Evolutionary conservation across 2,888 invertebrate genomes (phyloP).

Genomic region (Mesoligia furuncula): DNA sequence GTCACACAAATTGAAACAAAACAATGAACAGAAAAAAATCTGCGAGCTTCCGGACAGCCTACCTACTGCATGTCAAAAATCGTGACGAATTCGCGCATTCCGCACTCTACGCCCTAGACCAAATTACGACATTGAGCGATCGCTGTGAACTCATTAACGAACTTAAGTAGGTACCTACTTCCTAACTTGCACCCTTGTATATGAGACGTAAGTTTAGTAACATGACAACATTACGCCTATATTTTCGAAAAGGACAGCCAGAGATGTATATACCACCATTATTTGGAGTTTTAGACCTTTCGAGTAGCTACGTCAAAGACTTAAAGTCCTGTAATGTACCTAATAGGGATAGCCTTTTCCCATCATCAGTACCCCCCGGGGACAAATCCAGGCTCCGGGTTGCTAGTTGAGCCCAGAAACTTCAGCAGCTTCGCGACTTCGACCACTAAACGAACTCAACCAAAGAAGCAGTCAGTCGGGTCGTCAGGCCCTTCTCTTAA

Average conservation of each 20-base stretch:
- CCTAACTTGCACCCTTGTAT: neutral
- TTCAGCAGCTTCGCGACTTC: neutral
- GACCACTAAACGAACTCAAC: neutral
- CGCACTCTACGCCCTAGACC: neutral
- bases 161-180: too few relatives aligned
- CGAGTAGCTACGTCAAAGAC: neutral
- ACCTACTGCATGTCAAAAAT: conserved; percentile 28
- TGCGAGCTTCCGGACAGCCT: conserved; percentile 37
- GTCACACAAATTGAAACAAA: neutral
- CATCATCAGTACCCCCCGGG: neutral
- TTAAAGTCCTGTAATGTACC: neutral
- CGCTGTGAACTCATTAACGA: neutral
- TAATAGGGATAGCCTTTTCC: too few relatives aligned
- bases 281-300: neutral
- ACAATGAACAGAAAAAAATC: conserved; percentile 14
- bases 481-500: neutral
- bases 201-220: neutral
- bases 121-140: conserved; percentile 1
- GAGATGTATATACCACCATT: neutral
- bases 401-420: neutral
- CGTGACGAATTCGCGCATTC: conserved; percentile 11
- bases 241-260: neutral
- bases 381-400: too few relatives aligned
- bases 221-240: neutral
- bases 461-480: neutral